Base-by-base conservation (phyloP, 2,113 vertebrate genomes). In the Rhynchopsitta pachyrhyncha region DNA sequence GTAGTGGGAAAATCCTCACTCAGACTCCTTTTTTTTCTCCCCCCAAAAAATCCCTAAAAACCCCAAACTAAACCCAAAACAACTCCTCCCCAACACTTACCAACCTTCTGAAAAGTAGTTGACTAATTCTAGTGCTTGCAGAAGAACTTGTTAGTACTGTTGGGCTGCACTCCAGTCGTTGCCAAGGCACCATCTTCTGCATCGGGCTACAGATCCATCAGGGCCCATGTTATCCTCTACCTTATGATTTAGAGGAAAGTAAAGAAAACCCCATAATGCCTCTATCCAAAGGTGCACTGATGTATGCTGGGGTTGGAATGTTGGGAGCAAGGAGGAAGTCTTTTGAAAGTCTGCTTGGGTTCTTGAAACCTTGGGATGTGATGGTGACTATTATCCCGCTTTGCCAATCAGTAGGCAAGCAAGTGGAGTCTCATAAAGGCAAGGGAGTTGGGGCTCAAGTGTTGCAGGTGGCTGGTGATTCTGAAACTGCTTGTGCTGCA, bases 11-110 rank as follows among this genome's bases (percentile, higher is more conserved):
- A 85, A 76, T 8, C 33, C 17, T 75, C 20, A 33, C 16, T 47
- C 1, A 28, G 41, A 44, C 2, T 0, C 19, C 29, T 68, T 49
- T 42, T 6, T 4, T 3, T 49, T 24, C 23, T 49, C 47, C 6
- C 1, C 4, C 5, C 10, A 31, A 68, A 41, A 60, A 79, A 17
- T 17, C 23, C 13, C n/a, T 20, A 24, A 55, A 66, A 64, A 2
- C 3, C 1, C 3, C 10, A 70, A 49, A n/a, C 33, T 13, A 59
- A n/a, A 24, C 57, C 20, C 41, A 55, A 55, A 86, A 2, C 3
- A 17, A 7, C 6, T 5, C 10, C 9, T 11, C 4, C 7, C 4
- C 4, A 67, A 8, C 18, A 41, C 5, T 52, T 35, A 67, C 4
- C 31, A 64, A 18, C 9, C 16, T 5, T 82, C 29, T 79, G 39